Percentiles rank a stretch among this genome's conserved stretches.
These are phyloP conservation scores for Prionailurus viverrinus DNA, from an alignment of 2,113 vertebrate genomes.

Conservation along the genomic window DNA sequence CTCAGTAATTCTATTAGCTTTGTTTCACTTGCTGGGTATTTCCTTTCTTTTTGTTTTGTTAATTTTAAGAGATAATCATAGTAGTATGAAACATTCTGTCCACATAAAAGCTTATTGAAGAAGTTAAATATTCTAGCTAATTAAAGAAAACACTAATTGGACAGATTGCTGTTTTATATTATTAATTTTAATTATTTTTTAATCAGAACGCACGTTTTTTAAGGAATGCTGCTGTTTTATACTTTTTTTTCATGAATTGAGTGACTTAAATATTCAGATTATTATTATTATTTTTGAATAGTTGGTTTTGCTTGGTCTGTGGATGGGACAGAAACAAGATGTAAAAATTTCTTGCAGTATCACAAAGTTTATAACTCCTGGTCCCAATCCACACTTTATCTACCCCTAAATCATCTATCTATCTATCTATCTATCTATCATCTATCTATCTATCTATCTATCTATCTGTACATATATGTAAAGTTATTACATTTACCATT, in stretches of 20 bases:
- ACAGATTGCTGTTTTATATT: conserved; percentile 84
- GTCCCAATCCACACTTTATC: not conserved
- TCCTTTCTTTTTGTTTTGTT: conserved; percentile 76
- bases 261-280: conserved; percentile 42
- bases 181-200: conserved; percentile 80
- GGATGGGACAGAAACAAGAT: not conserved
- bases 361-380: not conserved
- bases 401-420: not conserved
- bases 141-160: conserved; percentile 84
- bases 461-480: not conserved
- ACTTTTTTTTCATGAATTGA: not conserved
- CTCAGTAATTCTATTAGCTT: conserved; percentile 81
- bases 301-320: not conserved
- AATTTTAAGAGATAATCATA: conserved; percentile 79
- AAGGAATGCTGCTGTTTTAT: not conserved
- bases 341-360: not conserved
- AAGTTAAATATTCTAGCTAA: conserved; percentile 84
- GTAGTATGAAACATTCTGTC: conserved; percentile 85
- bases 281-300: not conserved
- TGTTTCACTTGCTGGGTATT: conserved; percentile 79
- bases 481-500: not conserved
- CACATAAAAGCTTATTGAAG: conserved; percentile 84
- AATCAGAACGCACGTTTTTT: conserved; percentile 76
- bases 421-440: not conserved
- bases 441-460: not conserved